A percentile compares a stretch with the other conserved stretches of the same genome.
These are phyloP conservation scores for Caenorhabditis remanei DNA, from an alignment of 1,140 invertebrate species.

Conservation along the genomic window DNA sequence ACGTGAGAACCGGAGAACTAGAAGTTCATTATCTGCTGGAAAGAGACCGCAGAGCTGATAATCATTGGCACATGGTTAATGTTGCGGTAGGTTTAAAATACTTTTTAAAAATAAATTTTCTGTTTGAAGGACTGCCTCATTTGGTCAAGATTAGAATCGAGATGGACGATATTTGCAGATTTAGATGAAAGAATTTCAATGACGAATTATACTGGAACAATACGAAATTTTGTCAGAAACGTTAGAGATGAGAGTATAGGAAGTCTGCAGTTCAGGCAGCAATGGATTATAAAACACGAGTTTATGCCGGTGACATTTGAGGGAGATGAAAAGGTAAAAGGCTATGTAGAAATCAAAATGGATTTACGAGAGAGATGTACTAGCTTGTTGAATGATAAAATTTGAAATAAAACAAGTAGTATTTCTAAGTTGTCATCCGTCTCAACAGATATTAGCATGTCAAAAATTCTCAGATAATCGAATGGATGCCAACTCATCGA, in stretches of 20 bases:
- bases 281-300: constrained; percentile 28
- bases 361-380: too few relatives aligned
- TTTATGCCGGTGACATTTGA: neutral
- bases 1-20: neutral
- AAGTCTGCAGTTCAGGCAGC: neutral
- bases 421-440: neutral
- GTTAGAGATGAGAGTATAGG: neutral
- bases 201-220: constrained; percentile 31
- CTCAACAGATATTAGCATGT: neutral
- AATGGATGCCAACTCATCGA: constrained; percentile 13
- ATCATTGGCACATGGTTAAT: neutral
- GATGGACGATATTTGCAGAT: constrained; percentile 39
- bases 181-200: constrained; percentile 35
- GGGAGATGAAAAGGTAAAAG: neutral
- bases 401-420: too few relatives aligned
- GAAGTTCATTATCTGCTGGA: constrained; percentile 6
- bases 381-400: neutral
- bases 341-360: too few relatives aligned
- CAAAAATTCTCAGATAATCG: neutral
- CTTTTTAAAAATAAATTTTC: neutral
- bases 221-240: neutral
- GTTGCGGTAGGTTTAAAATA: neutral
- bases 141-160: neutral
- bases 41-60: neutral
- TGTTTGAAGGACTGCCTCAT: constrained; percentile 33